Evolutionary conservation across 2,113 vertebrate species (phyloP).

Genomic region (Climacteris rufus): DNA sequence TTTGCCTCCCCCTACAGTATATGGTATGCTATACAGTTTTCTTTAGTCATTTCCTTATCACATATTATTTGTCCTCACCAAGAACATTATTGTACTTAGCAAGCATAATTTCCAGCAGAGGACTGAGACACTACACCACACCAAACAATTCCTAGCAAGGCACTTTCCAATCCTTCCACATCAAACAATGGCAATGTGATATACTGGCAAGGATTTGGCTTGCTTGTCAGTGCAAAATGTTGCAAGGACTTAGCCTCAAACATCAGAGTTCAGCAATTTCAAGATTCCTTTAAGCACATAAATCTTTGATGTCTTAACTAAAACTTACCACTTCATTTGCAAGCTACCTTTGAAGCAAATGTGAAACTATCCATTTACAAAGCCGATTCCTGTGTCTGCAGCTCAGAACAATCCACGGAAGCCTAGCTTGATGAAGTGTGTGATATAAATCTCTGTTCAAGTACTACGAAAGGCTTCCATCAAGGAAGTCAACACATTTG

Average conservation of each 20-base stretch:
- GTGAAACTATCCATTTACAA: background rate
- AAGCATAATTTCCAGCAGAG: conserved; percentile 52
- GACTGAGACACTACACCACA: background rate
- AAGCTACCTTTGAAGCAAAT: background rate
- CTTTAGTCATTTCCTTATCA: conserved; percentile 65
- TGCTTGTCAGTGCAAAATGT: background rate
- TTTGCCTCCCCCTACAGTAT: conserved; percentile 49
- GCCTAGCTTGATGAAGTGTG: background rate
- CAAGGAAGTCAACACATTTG: background rate
- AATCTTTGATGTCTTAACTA: background rate
- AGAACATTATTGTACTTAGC: conserved; percentile 50
- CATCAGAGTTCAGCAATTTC: background rate
- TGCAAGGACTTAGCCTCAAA: background rate
- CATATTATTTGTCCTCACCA: conserved; percentile 60
- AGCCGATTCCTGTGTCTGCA: background rate
- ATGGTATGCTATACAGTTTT: conserved; percentile 52
- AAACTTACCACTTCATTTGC: background rate
- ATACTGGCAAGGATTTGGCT: background rate
- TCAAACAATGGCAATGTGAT: background rate
- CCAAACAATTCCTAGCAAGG: conserved; percentile 21
- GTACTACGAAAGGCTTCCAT: background rate
- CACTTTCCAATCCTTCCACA: background rate
- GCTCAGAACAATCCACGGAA: background rate
- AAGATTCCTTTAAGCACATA: background rate
- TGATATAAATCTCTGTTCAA: background rate